Evolutionary conservation across 2,113 vertebrate species (phyloP), one percentile per base, ranked within the genome.

Genomic region (Nothoprocta perdicaria): DNA sequence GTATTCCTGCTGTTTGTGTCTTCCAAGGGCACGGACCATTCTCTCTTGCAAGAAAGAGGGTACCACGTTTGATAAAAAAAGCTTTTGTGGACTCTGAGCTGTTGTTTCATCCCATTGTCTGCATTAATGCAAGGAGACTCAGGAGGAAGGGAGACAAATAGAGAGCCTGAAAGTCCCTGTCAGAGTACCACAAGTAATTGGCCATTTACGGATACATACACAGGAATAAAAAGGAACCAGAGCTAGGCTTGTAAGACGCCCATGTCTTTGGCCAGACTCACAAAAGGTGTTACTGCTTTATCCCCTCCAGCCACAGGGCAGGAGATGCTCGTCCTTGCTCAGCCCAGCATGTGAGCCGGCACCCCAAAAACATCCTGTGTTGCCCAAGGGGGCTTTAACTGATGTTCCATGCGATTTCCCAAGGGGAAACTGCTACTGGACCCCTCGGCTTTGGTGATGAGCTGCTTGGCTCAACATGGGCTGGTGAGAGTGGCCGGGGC

Each of bases 1-100:
- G 53, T 87, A 94, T 86, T 80, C 85, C 91, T 94, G 85, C 79
- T 94, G 40, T 85, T 86, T 43, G 73, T 76, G 41, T 88, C 87
- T 91, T 94, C 75, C 58, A 63, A 80, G 80, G 40, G 82, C 72
- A 50, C 50, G 16, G n/a, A 46, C 23, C 23, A 33, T 35, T 33
- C 94, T 46, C 40, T 93, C 79, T 78, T 63, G 50, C 2, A 4
- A 93, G 71, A 66, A 95, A 77, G 74, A 77, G 60, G 46, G 52
- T 78, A 46, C 57, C 73, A 14, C 18, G 57, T 33, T 93, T 68
- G 67, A 31, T 68, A 89, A 63, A 60, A 87, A 60, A 87, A 18
- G 43, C 63, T 85, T 80, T 77, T 63, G 76, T 83, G 89, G 65
- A 79, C 88, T 74, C 69, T 73, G 89, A 91, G 85, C 72, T 10